phyloP scores from a whole-genome alignment of 2,113 vertebrate species.

The Xiphorhynchus elegans region DNA sequence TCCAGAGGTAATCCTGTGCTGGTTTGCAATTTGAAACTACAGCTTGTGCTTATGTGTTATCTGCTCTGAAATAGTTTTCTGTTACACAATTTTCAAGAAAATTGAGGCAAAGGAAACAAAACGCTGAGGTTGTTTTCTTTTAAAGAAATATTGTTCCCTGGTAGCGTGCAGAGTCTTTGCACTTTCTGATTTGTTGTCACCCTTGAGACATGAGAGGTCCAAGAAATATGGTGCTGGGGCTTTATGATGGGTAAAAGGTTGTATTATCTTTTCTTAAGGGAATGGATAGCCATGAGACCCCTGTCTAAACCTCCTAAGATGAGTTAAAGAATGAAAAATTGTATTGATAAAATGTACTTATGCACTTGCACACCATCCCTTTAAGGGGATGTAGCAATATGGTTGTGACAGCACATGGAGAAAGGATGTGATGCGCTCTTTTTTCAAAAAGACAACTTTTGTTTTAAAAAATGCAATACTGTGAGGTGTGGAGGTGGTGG shows the following conservation, averaged over 20 bases:
- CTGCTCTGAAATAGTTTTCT: background rate
- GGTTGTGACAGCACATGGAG: fast-evolving
- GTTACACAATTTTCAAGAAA: background rate
- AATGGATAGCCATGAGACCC: background rate
- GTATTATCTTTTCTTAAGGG: background rate
- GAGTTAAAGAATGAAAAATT: background rate
- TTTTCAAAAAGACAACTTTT: background rate
- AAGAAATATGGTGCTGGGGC: background rate
- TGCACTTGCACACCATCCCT: background rate
- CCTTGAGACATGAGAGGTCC: background rate
- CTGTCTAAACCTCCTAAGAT: background rate
- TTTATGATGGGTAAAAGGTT: background rate
- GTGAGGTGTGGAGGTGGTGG: background rate
- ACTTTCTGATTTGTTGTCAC: background rate
- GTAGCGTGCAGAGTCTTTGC: background rate
- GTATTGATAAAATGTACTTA: background rate
- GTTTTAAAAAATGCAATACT: fast-evolving
- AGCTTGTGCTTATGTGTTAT: background rate
- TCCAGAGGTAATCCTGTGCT: background rate
- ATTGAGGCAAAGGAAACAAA: background rate
- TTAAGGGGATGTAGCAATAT: background rate
- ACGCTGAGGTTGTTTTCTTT: background rate
- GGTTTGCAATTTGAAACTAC: background rate
- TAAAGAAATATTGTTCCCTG: background rate
- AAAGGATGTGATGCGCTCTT: background rate